phyloP scores from a whole-genome alignment of 2,113 vertebrate genomes.

The Sinocyclocheilus maitianheensis region DNA sequence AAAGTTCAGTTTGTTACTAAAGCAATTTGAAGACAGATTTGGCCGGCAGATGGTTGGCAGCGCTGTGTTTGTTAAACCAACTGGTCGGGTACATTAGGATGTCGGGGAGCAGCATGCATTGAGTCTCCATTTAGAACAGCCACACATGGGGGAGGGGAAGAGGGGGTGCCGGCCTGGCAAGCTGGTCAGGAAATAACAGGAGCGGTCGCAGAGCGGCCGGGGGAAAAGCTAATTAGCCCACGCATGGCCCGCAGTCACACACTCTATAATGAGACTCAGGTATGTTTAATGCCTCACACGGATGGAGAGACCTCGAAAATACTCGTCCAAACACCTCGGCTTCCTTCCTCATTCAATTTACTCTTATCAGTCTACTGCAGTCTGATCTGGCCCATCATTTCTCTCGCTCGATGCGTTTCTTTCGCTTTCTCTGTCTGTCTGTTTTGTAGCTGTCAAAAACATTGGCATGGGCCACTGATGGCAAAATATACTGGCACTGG shows the following conservation, averaged over 20 bases:
- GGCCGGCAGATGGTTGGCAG: conserved; percentile 90
- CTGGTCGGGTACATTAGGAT: conserved; percentile 86
- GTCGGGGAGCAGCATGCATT: conserved; percentile 84
- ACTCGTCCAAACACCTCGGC: neutral
- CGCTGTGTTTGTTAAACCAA: conserved; percentile 86
- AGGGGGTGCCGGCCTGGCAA: conserved; percentile 72
- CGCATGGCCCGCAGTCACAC: conserved; percentile 25
- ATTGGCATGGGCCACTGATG: neutral
- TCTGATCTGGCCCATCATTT: neutral
- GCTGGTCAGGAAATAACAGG: conserved; percentile 87
- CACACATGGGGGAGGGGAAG: conserved; percentile 79
- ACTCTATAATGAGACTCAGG: conserved; percentile 34
- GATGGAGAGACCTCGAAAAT: conserved; percentile 24
- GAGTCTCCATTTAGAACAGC: conserved; percentile 83
- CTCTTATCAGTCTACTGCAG: neutral
- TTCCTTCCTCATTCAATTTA: neutral
- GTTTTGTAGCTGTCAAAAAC: conserved; percentile 19
- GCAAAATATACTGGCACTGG: neutral
- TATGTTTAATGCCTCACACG: conserved; percentile 20
- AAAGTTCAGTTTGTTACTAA: conserved; percentile 63
- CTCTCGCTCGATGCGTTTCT: neutral
- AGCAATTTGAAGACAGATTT: conserved; percentile 88
- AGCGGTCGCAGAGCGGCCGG: conserved; percentile 71
- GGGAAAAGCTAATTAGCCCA: conserved; percentile 58
- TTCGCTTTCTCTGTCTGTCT: neutral